phyloP scores from a whole-genome alignment of 2,888 invertebrate genomes.

The Alloplasta piceator region DNA sequence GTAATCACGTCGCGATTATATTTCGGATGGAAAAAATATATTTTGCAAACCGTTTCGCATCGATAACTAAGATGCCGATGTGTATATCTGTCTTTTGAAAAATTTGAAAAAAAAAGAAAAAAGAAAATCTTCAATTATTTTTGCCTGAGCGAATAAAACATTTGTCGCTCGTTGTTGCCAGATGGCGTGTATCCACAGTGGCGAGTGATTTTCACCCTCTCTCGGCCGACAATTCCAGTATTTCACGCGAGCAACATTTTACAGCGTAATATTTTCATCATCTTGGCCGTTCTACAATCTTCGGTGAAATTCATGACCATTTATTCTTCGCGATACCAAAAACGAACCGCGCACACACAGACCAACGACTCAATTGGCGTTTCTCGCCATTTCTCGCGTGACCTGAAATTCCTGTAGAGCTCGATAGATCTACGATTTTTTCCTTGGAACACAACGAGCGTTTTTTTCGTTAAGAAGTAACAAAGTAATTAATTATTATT shows the following conservation, averaged over 20 bases:
- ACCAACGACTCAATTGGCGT: background rate
- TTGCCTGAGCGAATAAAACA: conserved; percentile 68
- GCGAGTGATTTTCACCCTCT: conserved; percentile 63
- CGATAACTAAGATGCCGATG: too few species aligned
- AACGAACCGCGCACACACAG: conserved; percentile 10
- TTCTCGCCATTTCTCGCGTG: background rate
- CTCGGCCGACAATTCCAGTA: background rate
- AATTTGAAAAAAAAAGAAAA: conserved; percentile 52
- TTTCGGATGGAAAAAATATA: conserved; percentile 38
- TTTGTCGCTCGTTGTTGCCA: conserved; percentile 74
- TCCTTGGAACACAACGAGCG: background rate
- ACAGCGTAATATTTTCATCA: conserved; percentile 68
- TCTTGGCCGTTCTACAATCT: conserved; percentile 73
- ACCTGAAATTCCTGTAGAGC: background rate
- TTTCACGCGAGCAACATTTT: conserved; percentile 63
- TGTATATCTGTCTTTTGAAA: too few species aligned
- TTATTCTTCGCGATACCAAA: conserved; percentile 11
- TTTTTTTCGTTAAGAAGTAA: conserved; percentile 6
- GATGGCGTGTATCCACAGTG: conserved; percentile 77
- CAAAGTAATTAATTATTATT: conserved; percentile 1
- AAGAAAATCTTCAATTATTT: background rate
- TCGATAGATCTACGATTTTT: background rate
- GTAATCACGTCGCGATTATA: background rate
- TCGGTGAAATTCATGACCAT: conserved; percentile 70
- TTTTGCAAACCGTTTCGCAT: conserved; percentile 52